phyloP scores from a whole-genome alignment of 1,140 invertebrate genomes.

The Platyscapa corneri region DNA sequence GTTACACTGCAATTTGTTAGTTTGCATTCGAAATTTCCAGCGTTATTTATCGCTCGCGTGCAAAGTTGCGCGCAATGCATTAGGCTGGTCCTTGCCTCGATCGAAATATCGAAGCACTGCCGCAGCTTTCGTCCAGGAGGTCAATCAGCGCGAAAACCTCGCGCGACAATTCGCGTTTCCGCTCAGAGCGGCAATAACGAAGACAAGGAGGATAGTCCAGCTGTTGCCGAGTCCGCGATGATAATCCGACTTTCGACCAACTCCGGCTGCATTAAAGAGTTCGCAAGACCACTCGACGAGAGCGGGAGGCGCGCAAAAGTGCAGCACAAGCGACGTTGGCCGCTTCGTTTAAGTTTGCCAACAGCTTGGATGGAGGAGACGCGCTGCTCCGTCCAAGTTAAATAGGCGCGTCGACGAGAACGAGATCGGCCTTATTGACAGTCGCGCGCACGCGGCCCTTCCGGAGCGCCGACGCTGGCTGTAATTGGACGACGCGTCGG shows the following conservation, averaged over 20 bases:
- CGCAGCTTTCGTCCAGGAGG: too few relatives aligned
- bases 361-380: conserved; percentile 1
- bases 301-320: background rate
- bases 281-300: conserved; percentile 17
- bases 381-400: too few relatives aligned
- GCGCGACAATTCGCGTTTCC: background rate
- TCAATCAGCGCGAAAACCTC: too few relatives aligned
- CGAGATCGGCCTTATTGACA: background rate
- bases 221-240: background rate
- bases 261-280: background rate
- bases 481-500: background rate
- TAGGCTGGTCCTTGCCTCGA: too few relatives aligned
- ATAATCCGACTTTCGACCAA: conserved; percentile 3
- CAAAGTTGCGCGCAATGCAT: background rate
- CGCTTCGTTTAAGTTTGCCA: conserved; percentile 18
- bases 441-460: too few relatives aligned
- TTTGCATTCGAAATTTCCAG: background rate
- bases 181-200: background rate
- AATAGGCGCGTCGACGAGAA: too few relatives aligned
- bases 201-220: background rate
- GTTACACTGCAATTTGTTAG: background rate
- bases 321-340: background rate
- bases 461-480: background rate
- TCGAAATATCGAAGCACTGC: too few relatives aligned
- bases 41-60: background rate